Percentiles rank a stretch among this genome's conserved stretches.
Conservation (phyloP, 64 coral and sea anemone genomes). For the Anthopleura sola region DNA sequence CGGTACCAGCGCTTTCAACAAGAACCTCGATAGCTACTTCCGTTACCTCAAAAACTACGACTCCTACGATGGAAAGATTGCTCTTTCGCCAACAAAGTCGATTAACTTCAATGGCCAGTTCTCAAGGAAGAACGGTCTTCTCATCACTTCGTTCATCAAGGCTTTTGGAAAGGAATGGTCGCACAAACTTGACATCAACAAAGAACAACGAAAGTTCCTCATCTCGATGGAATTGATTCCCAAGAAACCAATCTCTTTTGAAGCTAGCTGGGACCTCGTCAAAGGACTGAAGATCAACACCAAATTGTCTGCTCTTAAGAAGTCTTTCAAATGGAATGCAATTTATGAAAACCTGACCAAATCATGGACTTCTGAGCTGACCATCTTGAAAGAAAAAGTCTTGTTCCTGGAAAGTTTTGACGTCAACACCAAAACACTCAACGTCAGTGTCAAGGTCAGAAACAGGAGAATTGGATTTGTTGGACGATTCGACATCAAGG, state of each 20-base stretch:
- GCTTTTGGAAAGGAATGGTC: slow-evolving; percentile 84
- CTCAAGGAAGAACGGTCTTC: slow-evolving; percentile 44
- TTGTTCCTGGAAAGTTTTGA: slow-evolving; percentile 58
- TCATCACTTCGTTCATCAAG: slow-evolving; percentile 31
- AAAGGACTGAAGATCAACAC: slow-evolving; percentile 70
- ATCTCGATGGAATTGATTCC: slow-evolving; percentile 77
- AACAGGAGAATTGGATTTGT: slow-evolving; percentile 71
- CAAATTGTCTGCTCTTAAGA: slow-evolving; percentile 69
- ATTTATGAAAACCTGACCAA: slow-evolving; percentile 59
- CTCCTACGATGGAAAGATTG: slow-evolving; percentile 56
- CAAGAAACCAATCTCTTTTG: slow-evolving; percentile 46
- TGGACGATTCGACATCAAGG: slow-evolving; percentile 83
- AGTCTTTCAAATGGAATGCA: slow-evolving; percentile 48
- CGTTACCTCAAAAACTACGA: slow-evolving; percentile 27
- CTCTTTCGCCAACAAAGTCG: slow-evolving; percentile 46
- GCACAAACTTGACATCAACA: slow-evolving; percentile 59
- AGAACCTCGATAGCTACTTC: slow-evolving; percentile 59
- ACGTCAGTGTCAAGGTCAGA: slow-evolving; percentile 29
- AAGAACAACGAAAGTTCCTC: slow-evolving; percentile 30
- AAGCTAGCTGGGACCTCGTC: slow-evolving; percentile 53
- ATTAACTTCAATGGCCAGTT: slow-evolving; percentile 57
- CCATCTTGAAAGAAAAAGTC: slow-evolving; percentile 62
- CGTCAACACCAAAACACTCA: slow-evolving; percentile 59
- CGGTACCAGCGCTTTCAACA: slow-evolving; percentile 28
- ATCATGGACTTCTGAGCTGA: slow-evolving; percentile 55